Base-by-base conservation (phyloP, 2,888 invertebrate species). In the Choreutis nemorana region DNA sequence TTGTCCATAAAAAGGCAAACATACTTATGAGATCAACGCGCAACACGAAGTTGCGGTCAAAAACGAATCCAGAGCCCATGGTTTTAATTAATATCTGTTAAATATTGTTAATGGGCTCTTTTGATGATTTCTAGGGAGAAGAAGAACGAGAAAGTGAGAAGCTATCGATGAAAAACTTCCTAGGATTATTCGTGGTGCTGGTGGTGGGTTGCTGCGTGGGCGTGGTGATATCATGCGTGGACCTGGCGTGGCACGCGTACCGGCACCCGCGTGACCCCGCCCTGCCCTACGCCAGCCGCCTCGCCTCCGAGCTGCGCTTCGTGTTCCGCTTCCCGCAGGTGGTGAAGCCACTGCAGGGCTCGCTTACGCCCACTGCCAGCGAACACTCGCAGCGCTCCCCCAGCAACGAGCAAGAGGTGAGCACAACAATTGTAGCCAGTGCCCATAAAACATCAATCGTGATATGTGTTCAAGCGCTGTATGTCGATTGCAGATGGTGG, bases 151-250 rank as follows among this genome's bases (percentile, higher is more conserved):
- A 52, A 41, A 71, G 56, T 44, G 45, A 42, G 54, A 67, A 50
- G 67, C 81, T 43, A 32, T 84, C 82, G 30, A 78, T 95, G 48
- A 81, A 83, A 36, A 93, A 94, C 64, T 89, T 92, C 21, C 86
- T 87, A 39, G 92, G 92, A 23, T 86, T 92, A 23, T 93, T 91
- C 65, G 70, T 90, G 32, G 89, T 92, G 36, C 72, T 92, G 35
- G 82, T 83, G 28, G 77, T 83, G 32, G 91, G 91, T 0, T 82
- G 87, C 42, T 66, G 75, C 26, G 54, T 87, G 28, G 87, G 88
- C 25, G 68, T 86, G 37, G 42, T 85, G 29, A 79, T 87, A 15
- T 86, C 91, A 15, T 79, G 87, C 40, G 55, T 83, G 20, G 91
- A 94, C 70, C 57, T 75, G 34, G 60, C 58, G 36, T 52, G 51